phyloP scores from a whole-genome alignment of 2,888 invertebrate species.

The Drosophila macrospina region DNA sequence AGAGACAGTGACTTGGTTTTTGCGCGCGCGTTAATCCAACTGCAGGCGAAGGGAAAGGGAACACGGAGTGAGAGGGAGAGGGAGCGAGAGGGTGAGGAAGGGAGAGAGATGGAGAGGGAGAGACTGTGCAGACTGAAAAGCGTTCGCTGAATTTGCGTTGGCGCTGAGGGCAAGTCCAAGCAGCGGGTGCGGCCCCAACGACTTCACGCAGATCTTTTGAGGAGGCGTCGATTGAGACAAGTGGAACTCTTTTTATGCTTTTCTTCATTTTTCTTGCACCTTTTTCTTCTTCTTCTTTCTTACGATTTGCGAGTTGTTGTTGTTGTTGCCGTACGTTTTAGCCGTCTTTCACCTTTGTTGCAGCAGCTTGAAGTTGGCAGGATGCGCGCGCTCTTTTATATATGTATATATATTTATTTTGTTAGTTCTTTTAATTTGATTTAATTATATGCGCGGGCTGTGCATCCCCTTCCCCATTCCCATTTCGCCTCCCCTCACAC shows the following conservation, averaged over 20 bases:
- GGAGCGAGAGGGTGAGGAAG: neutral
- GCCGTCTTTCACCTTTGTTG: conserved; percentile 33
- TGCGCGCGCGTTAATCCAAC: conserved; percentile 70
- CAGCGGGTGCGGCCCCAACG: conserved; percentile 69
- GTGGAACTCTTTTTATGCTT: conserved; percentile 61
- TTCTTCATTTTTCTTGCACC: neutral
- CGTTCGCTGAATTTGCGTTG: conserved; percentile 69
- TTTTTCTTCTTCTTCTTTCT: neutral
- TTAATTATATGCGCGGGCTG: conserved; percentile 70
- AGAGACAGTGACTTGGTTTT: conserved; percentile 83
- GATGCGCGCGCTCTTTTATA: conserved; percentile 34
- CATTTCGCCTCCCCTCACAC: neutral
- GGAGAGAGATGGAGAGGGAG: neutral
- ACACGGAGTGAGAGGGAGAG: neutral
- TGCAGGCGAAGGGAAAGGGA: conserved; percentile 3
- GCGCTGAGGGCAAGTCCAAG: conserved; percentile 75
- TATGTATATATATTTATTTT: conserved; percentile 26
- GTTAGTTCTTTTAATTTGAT: conserved; percentile 76
- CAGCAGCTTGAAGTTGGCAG: conserved; percentile 21
- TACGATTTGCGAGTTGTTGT: neutral
- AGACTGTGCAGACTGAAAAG: conserved; percentile 8
- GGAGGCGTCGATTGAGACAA: conserved; percentile 74
- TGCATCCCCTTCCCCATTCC: conserved; percentile 6
- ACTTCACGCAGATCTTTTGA: conserved; percentile 60
- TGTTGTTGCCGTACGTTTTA: conserved; percentile 3